Percentiles rank a stretch among this genome's conserved stretches.
Evolutionary conservation across 2,113 vertebrate genomes (phyloP).

Genomic region (Gambusia holbrooki): DNA sequence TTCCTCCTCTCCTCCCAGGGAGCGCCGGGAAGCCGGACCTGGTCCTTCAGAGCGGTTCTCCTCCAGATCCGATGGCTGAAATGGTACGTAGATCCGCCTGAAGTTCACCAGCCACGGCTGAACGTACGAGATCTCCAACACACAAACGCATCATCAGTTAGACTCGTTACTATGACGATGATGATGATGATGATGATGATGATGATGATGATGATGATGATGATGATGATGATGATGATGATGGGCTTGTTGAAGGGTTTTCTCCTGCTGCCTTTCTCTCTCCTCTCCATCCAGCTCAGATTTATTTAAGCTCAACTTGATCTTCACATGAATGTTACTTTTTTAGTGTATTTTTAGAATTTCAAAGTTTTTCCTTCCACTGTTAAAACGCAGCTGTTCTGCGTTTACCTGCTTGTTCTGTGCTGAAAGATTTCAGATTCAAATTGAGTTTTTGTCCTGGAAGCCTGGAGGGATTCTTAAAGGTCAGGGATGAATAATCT

Average conservation of each 20-base stretch:
- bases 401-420: neutral
- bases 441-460: no score
- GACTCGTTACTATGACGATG: neutral
- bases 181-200: neutral
- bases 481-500: neutral
- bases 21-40: slow-evolving; percentile 34
- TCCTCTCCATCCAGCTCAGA: no score
- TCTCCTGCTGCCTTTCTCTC: neutral
- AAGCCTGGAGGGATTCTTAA: neutral
- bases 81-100: slow-evolving; percentile 55
- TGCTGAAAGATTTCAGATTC: no score
- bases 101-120: neutral
- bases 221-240: neutral
- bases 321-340: no score
- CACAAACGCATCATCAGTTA: neutral
- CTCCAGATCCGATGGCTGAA: slow-evolving; percentile 57
- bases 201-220: neutral
- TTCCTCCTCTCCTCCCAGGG: slow-evolving; percentile 37
- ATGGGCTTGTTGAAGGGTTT: neutral
- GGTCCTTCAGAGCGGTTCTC: slow-evolving; percentile 33
- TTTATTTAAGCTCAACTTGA: no score
- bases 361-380: no score
- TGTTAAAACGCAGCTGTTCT: neutral
- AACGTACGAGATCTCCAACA: neutral
- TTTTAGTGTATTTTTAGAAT: no score